These are phyloP conservation scores for Drosophila burlai DNA, from an alignment of 1,140 invertebrate species.

Conservation along the genomic window DNA sequence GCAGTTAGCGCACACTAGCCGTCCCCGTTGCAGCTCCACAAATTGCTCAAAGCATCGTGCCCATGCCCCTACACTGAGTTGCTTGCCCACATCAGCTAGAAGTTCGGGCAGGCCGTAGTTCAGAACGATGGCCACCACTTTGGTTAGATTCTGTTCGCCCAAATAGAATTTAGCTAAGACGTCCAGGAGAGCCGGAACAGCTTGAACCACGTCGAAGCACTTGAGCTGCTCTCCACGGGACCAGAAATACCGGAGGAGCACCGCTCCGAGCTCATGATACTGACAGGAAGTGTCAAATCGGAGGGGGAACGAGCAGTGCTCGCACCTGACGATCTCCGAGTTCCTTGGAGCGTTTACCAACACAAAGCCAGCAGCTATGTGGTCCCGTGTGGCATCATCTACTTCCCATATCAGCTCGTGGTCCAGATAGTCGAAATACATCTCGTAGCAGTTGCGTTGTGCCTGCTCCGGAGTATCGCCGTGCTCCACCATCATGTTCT, in stretches of 20 bases:
- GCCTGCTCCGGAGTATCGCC: slow-evolving; percentile 72
- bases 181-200: slow-evolving; percentile 75
- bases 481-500: slow-evolving; percentile 75
- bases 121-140: slow-evolving; percentile 76
- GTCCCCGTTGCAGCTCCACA: slow-evolving; percentile 75
- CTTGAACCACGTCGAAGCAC: slow-evolving; percentile 78
- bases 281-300: slow-evolving; percentile 74
- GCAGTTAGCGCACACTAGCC: slow-evolving; percentile 74
- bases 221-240: slow-evolving; percentile 81
- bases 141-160: slow-evolving; percentile 76
- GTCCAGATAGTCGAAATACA: slow-evolving; percentile 85
- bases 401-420: slow-evolving; percentile 83
- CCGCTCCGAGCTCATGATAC: slow-evolving; percentile 78
- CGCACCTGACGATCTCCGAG: slow-evolving; percentile 70
- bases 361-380: slow-evolving; percentile 75
- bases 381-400: slow-evolving; percentile 76
- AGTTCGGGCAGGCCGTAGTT: slow-evolving; percentile 77
- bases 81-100: slow-evolving; percentile 67
- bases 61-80: slow-evolving; percentile 68
- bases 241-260: slow-evolving; percentile 79
- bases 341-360: slow-evolving; percentile 55
- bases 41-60: slow-evolving; percentile 81
- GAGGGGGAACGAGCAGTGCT: slow-evolving; percentile 75
- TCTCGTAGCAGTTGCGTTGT: slow-evolving; percentile 76
- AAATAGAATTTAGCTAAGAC: slow-evolving; percentile 80